Percentiles rank a stretch among this genome's conserved stretches.
Evolutionary conservation across 2,888 invertebrate species (phyloP).

Genomic region (Tachina grossa): DNA sequence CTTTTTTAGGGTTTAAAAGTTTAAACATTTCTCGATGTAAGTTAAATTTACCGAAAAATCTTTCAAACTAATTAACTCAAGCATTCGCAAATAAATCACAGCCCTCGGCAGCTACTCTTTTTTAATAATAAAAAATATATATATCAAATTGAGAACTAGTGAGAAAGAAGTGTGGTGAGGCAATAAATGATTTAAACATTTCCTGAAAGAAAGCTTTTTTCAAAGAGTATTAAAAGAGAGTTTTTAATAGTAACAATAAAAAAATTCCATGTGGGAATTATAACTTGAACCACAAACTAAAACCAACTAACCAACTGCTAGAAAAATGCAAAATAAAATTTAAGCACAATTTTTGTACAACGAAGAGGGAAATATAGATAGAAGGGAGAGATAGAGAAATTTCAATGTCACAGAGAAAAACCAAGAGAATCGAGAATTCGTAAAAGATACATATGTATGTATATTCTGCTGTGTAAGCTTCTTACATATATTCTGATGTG

Average conservation of each 20-base stretch:
- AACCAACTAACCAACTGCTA: background rate
- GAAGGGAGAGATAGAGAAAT: no score
- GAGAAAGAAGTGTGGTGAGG: no score
- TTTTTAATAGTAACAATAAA: background rate
- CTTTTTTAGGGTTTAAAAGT: background rate
- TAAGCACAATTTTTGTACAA: background rate
- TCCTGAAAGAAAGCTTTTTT: slow-evolving; percentile 16
- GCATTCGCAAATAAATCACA: background rate
- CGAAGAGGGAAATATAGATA: no score
- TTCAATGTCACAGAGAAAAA: no score
- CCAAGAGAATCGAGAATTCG: no score
- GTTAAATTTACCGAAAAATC: background rate
- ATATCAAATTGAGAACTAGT: no score
- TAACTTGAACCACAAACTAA: slow-evolving; percentile 14
- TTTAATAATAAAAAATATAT: no score
- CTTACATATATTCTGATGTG: no score
- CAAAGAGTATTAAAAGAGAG: background rate
- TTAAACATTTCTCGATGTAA: slow-evolving; percentile 29
- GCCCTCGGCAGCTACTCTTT: background rate
- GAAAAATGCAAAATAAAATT: background rate
- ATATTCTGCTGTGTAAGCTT: no score
- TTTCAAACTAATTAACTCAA: background rate
- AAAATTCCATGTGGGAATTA: background rate
- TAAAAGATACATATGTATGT: no score
- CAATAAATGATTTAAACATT: no score